Conservation (phyloP, 1,140 invertebrate species). For the Dendrolimus kikuchii region DNA sequence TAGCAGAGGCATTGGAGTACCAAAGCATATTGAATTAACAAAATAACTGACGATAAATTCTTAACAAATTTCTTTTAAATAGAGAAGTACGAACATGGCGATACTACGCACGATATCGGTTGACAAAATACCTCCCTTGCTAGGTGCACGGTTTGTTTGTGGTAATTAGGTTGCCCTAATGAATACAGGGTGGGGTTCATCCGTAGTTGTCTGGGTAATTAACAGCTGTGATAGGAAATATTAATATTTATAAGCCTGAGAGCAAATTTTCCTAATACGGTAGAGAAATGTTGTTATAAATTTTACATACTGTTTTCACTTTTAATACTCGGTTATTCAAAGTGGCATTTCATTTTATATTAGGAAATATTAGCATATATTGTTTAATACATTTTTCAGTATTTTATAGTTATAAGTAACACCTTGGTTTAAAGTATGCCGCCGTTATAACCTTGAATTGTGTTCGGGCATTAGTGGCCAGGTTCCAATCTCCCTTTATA, state of each 20-base stretch:
- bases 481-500: no score
- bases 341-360: no score
- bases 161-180: constrained; percentile 62
- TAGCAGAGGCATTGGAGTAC: no score
- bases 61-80: constrained; percentile 15
- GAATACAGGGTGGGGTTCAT: constrained; percentile 61
- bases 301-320: constrained; percentile 39
- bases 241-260: constrained; percentile 66
- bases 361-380: no score
- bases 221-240: constrained; percentile 67
- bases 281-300: constrained; percentile 42
- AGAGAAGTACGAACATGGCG: constrained; percentile 15
- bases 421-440: no score
- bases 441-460: no score
- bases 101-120: constrained; percentile 36
- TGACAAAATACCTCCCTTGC: constrained; percentile 32
- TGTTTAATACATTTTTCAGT: no score
- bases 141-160: constrained; percentile 44
- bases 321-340: background rate
- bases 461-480: no score
- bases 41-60: no score
- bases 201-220: constrained; percentile 64
- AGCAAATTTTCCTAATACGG: constrained; percentile 53
- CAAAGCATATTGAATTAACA: no score
- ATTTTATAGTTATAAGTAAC: no score